Base-by-base conservation (phyloP, 2,797 vertebrate species). In the Peromyscus melanophrys region DNA sequence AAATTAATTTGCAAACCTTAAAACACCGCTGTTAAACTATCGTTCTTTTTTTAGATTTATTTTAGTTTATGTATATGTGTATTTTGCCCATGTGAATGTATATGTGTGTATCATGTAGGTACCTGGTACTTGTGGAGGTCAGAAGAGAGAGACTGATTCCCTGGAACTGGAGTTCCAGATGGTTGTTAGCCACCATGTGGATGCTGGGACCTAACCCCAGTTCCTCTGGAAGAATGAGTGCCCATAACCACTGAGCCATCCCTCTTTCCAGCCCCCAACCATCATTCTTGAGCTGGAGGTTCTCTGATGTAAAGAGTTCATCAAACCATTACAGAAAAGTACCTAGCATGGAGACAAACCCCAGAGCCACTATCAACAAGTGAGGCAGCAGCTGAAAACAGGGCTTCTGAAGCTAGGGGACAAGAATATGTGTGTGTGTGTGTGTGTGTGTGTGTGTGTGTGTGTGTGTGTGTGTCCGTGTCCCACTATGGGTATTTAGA, bases 1-100 rank as follows among this genome's bases (percentile, higher is more conserved):
- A 85, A 89, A 83, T 69, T 71, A 59, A 46, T 65, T 92, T 90
- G 40, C 69, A 61, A 93, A 80, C 29, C 34, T 6, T 76, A 76
- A 87, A 91, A 55, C 25, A 40, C 27, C 49, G 0, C 52, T n/a
- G 43, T 31, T 55, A 83, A 71, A 87, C 8, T 85, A 49, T 49
- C 6, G n/a, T 16, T 40, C 37, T 40, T 75, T 67, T 67, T 83
- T 67, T 9, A 85, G 29, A 46, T 83, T 43, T n/a, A 23, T 73
- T 84, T 49, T 82, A 77, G 37, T 61, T 61, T 63, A 63, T 84
- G 9, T 29, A 34, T 31, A 31, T 21, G 6, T 12, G 57, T 65
- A 46, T 85, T 85, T 85, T 85, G 61, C 61, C 4, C 49, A 29
- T 65, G 10, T 65, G 31, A 29, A 21, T 65, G 37, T 6, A 31